These are phyloP conservation scores for Epirrita christyi DNA, from an alignment of 2,888 invertebrate species.

Conservation along the genomic window DNA sequence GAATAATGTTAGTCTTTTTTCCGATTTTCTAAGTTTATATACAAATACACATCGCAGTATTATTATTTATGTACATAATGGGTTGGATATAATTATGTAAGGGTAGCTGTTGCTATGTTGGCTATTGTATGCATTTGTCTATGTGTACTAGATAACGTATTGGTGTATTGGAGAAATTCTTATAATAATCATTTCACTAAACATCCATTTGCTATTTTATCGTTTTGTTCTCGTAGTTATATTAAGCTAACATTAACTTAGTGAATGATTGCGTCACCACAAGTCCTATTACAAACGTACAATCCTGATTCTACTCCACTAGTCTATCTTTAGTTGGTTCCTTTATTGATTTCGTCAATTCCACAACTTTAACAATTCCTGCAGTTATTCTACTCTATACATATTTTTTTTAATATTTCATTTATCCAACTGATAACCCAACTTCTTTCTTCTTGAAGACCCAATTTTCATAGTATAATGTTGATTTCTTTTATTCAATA, in stretches of 20 bases:
- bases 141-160: slow-evolving; percentile 16
- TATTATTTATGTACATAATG: slow-evolving; percentile 48
- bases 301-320: slow-evolving; percentile 28
- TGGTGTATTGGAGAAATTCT: slow-evolving; percentile 20
- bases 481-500: slow-evolving; percentile 35
- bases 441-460: slow-evolving; percentile 18
- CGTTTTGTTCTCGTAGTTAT: slow-evolving; percentile 11
- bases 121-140: slow-evolving; percentile 18
- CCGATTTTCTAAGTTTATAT: slow-evolving; percentile 66
- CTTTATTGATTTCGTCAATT: slow-evolving; percentile 71
- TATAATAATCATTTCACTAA: slow-evolving; percentile 21
- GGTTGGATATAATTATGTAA: slow-evolving; percentile 22
- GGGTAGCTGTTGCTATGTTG: slow-evolving; percentile 25
- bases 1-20: slow-evolving; percentile 60
- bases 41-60: slow-evolving; percentile 63
- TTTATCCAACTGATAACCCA: slow-evolving; percentile 27
- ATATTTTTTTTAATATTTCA: slow-evolving; percentile 40
- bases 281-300: slow-evolving; percentile 44
- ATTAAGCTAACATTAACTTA: slow-evolving; percentile 15
- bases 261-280: slow-evolving; percentile 32
- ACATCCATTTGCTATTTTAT: slow-evolving; percentile 24
- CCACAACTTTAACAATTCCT: slow-evolving; percentile 74
- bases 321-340: slow-evolving; percentile 69
- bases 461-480: slow-evolving; percentile 8
- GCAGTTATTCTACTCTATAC: slow-evolving; percentile 41